Percentiles rank a stretch among this genome's conserved stretches.
phyloP scores from a whole-genome alignment of 2,888 invertebrate genomes.

The Vandiemenella viatica region DNA sequence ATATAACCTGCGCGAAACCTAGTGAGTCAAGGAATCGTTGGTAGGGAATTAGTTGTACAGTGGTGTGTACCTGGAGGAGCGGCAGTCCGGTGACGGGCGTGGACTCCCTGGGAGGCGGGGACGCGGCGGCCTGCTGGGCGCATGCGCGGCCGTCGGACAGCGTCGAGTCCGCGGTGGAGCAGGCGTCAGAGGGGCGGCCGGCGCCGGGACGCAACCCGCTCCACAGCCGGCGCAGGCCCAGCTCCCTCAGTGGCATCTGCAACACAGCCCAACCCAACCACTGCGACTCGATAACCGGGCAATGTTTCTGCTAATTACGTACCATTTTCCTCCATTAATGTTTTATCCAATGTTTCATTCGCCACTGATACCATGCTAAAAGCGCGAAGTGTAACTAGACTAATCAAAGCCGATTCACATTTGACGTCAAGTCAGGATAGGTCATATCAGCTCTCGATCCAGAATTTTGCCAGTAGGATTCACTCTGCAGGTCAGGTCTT shows the following conservation, averaged over 20 bases:
- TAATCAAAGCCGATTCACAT: too few species aligned
- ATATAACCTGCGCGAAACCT: background rate
- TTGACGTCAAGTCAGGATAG: too few species aligned
- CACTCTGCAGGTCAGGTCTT: too few species aligned
- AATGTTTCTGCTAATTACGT: too few species aligned
- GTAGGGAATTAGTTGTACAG: background rate
- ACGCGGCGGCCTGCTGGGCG: constrained; percentile 11
- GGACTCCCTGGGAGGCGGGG: constrained; percentile 3
- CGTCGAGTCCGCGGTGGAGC: constrained; percentile 17
- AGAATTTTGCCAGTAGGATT: too few species aligned
- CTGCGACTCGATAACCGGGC: too few species aligned
- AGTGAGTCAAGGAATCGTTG: background rate
- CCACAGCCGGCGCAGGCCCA: constrained; percentile 29
- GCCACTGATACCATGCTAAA: too few species aligned
- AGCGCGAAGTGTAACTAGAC: too few species aligned
- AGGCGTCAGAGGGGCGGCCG: constrained; percentile 19
- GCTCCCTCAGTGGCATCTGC: constrained; percentile 31
- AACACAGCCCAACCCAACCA: too few species aligned
- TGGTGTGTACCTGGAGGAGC: constrained; percentile 33
- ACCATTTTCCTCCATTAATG: too few species aligned
- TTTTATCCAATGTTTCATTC: too few species aligned
- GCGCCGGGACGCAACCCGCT: constrained; percentile 8
- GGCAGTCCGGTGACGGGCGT: constrained; percentile 21
- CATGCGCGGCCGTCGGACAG: constrained; percentile 19
- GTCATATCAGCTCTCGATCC: too few species aligned